Evolutionary conservation across 2,888 invertebrate species (phyloP).

Genomic region (Tenthredo distinguenda): DNA sequence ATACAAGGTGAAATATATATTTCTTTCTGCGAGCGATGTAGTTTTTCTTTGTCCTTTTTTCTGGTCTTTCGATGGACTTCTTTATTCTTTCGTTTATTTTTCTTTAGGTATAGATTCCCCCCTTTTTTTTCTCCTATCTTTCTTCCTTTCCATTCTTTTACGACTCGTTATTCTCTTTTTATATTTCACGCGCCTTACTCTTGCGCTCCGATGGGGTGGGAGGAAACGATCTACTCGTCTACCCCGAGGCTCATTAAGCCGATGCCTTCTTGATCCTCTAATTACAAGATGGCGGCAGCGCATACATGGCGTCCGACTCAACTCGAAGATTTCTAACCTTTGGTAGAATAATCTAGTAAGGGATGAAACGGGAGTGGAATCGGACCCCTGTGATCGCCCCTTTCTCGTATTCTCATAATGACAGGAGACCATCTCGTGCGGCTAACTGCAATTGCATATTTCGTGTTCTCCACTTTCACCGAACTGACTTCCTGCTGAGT

Average conservation of each 20-base stretch:
- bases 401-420: neutral
- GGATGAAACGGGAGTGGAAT: neutral
- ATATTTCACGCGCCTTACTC: constrained; percentile 18
- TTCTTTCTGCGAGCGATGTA: neutral
- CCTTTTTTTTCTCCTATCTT: neutral
- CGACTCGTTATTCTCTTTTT: neutral
- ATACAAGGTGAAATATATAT: neutral
- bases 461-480: neutral
- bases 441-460: neutral
- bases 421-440: neutral
- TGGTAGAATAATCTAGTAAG: neutral
- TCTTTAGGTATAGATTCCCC: constrained; percentile 47
- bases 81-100: constrained; percentile 52
- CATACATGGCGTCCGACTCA: constrained; percentile 68
- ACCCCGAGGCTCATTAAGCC: constrained; percentile 74
- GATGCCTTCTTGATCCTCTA: constrained; percentile 74
- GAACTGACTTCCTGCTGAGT: neutral
- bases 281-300: constrained; percentile 76
- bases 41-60: constrained; percentile 26
- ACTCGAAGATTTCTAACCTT: neutral
- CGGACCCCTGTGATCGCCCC: neutral
- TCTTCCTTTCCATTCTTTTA: neutral
- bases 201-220: constrained; percentile 42
- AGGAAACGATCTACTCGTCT: constrained; percentile 55
- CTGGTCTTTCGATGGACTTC: neutral